Base-by-base conservation (phyloP, 92 coral and sea anemone species). In the Palythoa grandiflora region DNA sequence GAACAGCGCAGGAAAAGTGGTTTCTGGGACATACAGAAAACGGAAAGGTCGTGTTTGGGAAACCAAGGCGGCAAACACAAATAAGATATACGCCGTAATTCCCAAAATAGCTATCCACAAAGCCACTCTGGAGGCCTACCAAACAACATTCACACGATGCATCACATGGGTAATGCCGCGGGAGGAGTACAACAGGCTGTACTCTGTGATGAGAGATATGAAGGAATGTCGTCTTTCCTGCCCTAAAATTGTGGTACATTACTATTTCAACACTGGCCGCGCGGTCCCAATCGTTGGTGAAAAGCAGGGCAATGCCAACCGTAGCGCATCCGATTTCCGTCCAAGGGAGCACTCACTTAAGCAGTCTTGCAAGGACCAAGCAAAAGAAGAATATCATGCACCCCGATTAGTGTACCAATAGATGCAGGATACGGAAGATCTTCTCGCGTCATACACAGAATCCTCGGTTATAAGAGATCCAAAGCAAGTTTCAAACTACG, bases 121-220 rank as follows among this genome's bases (percentile, higher is more conserved):
- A 71, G 79, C 83, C 68, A 86, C 75, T 37, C 83, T 86, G 19
- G 84, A 75, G 75, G 44, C 37, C 60, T 36, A 75, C 68, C 36
- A 88, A 38, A 80, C 87, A 11, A 81, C 91, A 16, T 88, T 88
- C 66, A 88, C 88, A 59, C 48, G 86, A 79, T 87, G 72, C 68
- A 79, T 88, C 68, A 36, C 81, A 11, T 88, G 89, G 89, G 78
- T 88, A 11, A 88, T 88, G 88, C 91, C 88, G 44, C 53, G 81
- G 59, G 55, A 80, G 51, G 91, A 81, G 78, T 88, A 88, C 74
- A 81, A 81, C 60, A 77, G 51, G 53, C 48, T 59, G 44, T 83
- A 88, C 60, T n/a, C 89, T 16, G 55, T 36, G 21, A 50, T 88
- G 48, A 88, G 55, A 53, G 75, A 70, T 35, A 19, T 51, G 71